These are phyloP conservation scores for Brachionus plicatilis DNA, from an alignment of 1,140 invertebrate genomes.

Conservation along the genomic window DNA sequence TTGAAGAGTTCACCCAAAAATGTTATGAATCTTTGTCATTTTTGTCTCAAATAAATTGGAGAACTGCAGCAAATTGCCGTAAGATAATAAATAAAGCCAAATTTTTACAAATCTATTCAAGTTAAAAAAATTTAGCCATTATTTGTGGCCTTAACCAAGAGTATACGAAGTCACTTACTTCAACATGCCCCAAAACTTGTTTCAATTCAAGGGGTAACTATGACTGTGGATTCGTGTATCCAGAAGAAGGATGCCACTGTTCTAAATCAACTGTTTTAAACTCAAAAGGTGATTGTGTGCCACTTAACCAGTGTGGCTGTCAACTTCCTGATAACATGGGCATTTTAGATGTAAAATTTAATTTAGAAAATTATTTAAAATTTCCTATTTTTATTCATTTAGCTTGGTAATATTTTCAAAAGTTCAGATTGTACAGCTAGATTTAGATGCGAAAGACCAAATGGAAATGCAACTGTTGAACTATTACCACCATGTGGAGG, in stretches of 20 bases:
- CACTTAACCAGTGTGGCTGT: constrained; percentile 9
- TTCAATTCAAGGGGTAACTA: not conserved
- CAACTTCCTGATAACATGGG: not conserved
- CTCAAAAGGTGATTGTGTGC: constrained; percentile 19
- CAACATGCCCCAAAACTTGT: constrained; percentile 20
- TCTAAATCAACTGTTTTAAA: not conserved
- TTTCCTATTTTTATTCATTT: not conserved
- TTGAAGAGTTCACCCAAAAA: not conserved
- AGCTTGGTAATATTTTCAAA: not conserved
- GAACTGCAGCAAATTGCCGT: not conserved
- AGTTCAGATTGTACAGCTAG: not conserved
- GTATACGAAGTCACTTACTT: not conserved
- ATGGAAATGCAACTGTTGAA: not conserved
- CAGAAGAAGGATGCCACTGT: constrained; percentile 5
- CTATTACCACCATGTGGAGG: not conserved
- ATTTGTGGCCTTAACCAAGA: not conserved
- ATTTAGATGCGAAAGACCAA: not conserved
- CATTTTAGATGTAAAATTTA: not conserved
- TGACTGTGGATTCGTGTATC: not conserved
- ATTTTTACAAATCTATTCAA: not conserved
- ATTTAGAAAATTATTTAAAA: not conserved
- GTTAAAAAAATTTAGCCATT: not conserved
- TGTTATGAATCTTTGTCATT: not conserved
- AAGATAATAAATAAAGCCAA: not conserved
- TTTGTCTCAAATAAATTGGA: not conserved